A percentile compares a stretch with the other conserved stretches of the same genome.
phyloP scores from a whole-genome alignment of 2,797 vertebrate genomes.

The Gambelia wislizenii region DNA sequence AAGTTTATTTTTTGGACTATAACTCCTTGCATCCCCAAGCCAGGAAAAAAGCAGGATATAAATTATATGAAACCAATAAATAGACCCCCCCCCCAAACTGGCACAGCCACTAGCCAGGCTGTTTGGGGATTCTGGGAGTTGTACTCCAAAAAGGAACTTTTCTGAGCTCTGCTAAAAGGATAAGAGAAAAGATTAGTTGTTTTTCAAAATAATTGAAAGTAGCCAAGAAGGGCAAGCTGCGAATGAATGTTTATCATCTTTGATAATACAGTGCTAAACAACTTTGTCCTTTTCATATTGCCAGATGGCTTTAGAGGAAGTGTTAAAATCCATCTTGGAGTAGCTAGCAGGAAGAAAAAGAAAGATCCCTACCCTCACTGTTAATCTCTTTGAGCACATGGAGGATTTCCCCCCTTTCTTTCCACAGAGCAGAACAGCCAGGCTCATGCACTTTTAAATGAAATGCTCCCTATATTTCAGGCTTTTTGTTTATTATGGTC shows the following conservation, averaged over 20 bases:
- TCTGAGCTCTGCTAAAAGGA: not conserved
- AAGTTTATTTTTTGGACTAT: no score
- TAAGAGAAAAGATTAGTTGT: not conserved
- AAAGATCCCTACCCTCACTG: slow-evolving; percentile 28
- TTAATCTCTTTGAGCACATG: slow-evolving; percentile 33
- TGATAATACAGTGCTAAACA: slow-evolving; percentile 42
- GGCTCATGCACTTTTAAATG: slow-evolving; percentile 35
- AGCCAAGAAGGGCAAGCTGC: slow-evolving; percentile 39
- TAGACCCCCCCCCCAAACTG: no score
- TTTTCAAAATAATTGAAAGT: slow-evolving; percentile 34
- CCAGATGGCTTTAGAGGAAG: slow-evolving; percentile 38
- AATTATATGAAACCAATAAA: no score
- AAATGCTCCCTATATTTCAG: slow-evolving; percentile 56
- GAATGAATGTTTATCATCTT: slow-evolving; percentile 40
- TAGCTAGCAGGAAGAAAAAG: slow-evolving; percentile 53
- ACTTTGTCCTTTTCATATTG: slow-evolving; percentile 32
- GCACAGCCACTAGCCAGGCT: no score
- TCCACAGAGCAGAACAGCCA: slow-evolving; percentile 48
- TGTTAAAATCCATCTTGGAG: slow-evolving; percentile 43
- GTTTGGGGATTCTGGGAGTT: no score
- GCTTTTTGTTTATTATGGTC: slow-evolving; percentile 54
- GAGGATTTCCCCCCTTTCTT: slow-evolving; percentile 34
- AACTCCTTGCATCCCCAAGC: no score
- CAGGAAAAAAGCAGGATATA: not conserved
- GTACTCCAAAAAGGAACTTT: no score